These are phyloP conservation scores for Xanthia icteritia DNA, from an alignment of 2,888 invertebrate genomes.

Conservation along the genomic window DNA sequence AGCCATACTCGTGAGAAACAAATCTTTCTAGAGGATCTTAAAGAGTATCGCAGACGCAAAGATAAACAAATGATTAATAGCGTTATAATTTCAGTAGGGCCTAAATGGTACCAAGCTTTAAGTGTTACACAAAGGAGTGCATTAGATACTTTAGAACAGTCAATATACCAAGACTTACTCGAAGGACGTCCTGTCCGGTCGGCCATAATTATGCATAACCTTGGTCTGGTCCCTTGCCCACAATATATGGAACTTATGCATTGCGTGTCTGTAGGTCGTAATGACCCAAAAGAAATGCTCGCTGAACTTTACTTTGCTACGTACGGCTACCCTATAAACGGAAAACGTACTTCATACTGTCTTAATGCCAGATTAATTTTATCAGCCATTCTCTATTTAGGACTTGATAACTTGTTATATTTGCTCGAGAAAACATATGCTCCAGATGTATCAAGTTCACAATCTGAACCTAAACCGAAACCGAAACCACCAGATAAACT, in stretches of 20 bases:
- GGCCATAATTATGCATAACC: conserved; percentile 70
- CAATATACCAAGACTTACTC: conserved; percentile 83
- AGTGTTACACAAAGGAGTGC: conserved; percentile 81
- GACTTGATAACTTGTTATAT: conserved; percentile 76
- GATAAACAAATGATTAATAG: conserved; percentile 68
- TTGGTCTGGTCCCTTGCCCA: conserved; percentile 82
- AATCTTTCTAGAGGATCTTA: conserved; percentile 84
- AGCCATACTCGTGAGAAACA: conserved; percentile 78
- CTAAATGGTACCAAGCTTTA: conserved; percentile 85
- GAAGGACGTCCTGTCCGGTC: conserved; percentile 81
- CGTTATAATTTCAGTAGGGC: conserved; percentile 77
- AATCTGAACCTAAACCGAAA: conserved; percentile 69
- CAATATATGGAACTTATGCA: conserved; percentile 77
- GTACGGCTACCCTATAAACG: conserved; percentile 79
- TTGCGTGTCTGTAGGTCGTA: conserved; percentile 76
- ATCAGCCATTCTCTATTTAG: conserved; percentile 83
- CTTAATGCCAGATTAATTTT: conserved; percentile 82
- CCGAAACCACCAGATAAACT: conserved; percentile 68
- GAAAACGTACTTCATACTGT: conserved; percentile 75
- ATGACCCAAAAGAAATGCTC: conserved; percentile 83
- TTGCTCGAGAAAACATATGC: conserved; percentile 78
- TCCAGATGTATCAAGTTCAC: conserved; percentile 67
- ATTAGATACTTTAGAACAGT: conserved; percentile 75
- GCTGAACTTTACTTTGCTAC: conserved; percentile 79
- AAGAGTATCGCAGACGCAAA: conserved; percentile 72